Base-by-base conservation (phyloP, 37 sponge, comb jelly and placozoan species). In the Diacarnus erythraeanus region DNA sequence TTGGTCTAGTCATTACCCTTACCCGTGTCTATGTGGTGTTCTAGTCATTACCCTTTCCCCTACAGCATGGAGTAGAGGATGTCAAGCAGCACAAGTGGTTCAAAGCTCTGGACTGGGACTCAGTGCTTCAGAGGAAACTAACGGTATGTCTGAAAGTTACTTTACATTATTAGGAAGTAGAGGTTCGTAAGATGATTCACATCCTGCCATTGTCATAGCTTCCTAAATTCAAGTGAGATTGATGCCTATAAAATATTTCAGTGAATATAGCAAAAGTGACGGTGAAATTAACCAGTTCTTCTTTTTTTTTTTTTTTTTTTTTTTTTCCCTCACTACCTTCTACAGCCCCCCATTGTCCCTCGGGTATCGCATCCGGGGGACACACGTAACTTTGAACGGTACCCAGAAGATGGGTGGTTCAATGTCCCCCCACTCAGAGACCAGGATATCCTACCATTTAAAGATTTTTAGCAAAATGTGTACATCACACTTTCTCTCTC, bases 51-150 rank as follows among this genome's bases (percentile, higher is more conserved):
- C 41, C 43, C 41, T 42, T 23, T 40, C n/a, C n/a, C 41, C 15
- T 75, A 23, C 44, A 97, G 92, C 78, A 83, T 72, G 97, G 97
- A 15, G 86, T 86, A 30, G 94, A 90, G 36, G 97, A 91, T 54
- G 91, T 97, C 36, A 93, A 88, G 77, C 87, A 85, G 40, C 97
- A 97, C 88, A 88, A 88, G 67, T 97, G 94, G 94, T 97, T 97
- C 84, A 82, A 79, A 35, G 82, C 79, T 1, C 54, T 96, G 29
- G 90, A 90, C 71, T 96, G 97, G 97, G 97, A 96, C 27, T 88
- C 83, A 31, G 93, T 89, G 12, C 59, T 87, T n/a, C 86, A 86
- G 75, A 77, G 91, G 67, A 84, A 87, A 39, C 51, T 90, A 1
- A 36, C 64, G 64, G 90, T 94, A n/a, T 80, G 88, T 78, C 36